phyloP scores from a whole-genome alignment of 1,140 invertebrate genomes.

The Cyclina sinensis region DNA sequence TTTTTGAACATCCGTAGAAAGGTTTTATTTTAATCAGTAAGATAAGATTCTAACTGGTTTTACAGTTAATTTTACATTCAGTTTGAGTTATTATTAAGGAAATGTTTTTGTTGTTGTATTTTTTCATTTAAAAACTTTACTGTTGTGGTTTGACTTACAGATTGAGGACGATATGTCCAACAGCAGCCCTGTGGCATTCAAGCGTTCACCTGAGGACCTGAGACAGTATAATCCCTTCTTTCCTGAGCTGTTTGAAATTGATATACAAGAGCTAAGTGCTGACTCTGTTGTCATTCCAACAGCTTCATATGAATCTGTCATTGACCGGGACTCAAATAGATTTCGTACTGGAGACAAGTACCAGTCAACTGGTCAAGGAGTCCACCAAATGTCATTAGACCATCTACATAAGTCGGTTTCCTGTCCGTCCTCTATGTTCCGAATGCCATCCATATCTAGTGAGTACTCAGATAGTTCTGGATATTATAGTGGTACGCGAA shows the following conservation, averaged over 20 bases:
- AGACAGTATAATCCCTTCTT: slow-evolving; percentile 84
- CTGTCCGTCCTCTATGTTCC: slow-evolving; percentile 10
- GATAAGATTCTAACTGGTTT: no score
- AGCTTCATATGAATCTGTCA: slow-evolving; percentile 33
- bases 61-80: no score
- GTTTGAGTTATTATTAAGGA: no score
- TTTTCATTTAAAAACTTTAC: no score
- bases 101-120: no score
- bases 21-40: no score
- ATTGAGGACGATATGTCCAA: slow-evolving; percentile 78
- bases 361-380: not conserved
- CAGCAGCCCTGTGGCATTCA: slow-evolving; percentile 73
- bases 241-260: slow-evolving; percentile 83
- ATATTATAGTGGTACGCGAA: slow-evolving; percentile 41
- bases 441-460: slow-evolving; percentile 42
- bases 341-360: not conserved
- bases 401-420: slow-evolving; percentile 51
- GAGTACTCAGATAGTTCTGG: slow-evolving; percentile 44
- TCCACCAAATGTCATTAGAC: not conserved
- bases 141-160: slow-evolving; percentile 59
- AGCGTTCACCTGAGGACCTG: slow-evolving; percentile 81
- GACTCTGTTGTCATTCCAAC: slow-evolving; percentile 63
- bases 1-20: no score
- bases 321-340: slow-evolving; percentile 14
- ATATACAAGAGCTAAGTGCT: slow-evolving; percentile 70